Conservation (phyloP, 2,797 vertebrate species). For the Melopsittacus undulatus region DNA sequence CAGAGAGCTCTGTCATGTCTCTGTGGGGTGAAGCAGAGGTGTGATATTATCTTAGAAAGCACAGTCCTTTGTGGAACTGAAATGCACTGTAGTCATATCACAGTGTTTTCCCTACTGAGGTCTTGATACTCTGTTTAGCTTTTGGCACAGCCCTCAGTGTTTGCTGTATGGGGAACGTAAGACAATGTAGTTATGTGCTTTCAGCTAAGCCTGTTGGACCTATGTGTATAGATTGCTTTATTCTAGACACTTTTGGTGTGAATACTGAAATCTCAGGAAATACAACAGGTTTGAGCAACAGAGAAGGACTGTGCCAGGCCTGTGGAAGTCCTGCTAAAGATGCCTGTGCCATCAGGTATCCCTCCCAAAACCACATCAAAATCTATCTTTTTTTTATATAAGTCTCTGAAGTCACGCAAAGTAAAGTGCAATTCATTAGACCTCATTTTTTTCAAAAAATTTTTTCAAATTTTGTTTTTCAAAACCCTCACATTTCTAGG, state of each 20-base stretch:
- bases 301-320: not conserved
- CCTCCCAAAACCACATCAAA: not conserved
- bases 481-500: not conserved
- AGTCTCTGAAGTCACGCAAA: not conserved
- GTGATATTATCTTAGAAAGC: not conserved
- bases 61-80: not conserved
- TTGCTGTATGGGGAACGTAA: not conserved
- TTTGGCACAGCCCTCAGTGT: not conserved
- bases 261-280: not conserved
- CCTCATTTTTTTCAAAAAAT: no score
- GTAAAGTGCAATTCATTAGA: not conserved
- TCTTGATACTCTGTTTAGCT: not conserved
- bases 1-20: not conserved
- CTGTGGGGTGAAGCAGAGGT: not conserved
- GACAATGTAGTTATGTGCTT: not conserved
- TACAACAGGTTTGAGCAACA: not conserved
- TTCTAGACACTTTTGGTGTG: not conserved
- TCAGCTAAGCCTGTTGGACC: not conserved
- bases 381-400: not conserved
- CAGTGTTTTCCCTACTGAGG: not conserved
- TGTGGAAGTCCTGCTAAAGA: not conserved
- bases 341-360: not conserved
- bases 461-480: no score
- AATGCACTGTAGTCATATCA: not conserved
- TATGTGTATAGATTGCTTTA: not conserved